phyloP scores from a whole-genome alignment of 2,113 vertebrate species.

The Apus apus region DNA sequence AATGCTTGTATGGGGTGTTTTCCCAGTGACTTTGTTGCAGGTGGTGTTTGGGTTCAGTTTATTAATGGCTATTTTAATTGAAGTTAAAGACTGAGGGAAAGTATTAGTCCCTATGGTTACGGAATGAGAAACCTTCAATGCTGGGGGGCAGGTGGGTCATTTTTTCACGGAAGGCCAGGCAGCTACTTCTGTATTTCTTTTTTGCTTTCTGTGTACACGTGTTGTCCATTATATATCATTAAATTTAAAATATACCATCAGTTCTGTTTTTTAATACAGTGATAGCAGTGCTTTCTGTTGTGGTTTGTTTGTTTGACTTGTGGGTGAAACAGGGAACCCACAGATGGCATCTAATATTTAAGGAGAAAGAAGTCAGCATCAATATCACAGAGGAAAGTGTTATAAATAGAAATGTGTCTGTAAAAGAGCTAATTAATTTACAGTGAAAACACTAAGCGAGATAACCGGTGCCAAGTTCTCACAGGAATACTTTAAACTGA shows the following conservation, averaged over 20 bases:
- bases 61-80: not conserved
- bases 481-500: constrained; percentile 26
- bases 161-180: not conserved
- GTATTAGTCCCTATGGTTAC: not conserved
- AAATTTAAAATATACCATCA: not conserved
- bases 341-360: constrained; percentile 43
- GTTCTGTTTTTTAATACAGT: not conserved
- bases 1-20: not conserved
- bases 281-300: constrained; percentile 6
- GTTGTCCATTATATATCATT: not conserved
- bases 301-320: constrained; percentile 57
- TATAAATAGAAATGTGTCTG: constrained; percentile 65
- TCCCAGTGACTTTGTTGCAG: not conserved
- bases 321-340: constrained; percentile 24
- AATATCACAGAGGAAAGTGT: not conserved
- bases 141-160: not conserved
- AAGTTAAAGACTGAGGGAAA: not conserved
- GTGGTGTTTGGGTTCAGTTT: not conserved
- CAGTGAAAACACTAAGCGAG: constrained; percentile 16
- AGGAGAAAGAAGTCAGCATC: constrained; percentile 15
- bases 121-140: not conserved
- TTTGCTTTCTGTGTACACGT: rapidly evolving
- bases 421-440: constrained; percentile 60
- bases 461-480: not conserved
- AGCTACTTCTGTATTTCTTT: not conserved